phyloP scores from a whole-genome alignment of 2,888 invertebrate genomes.

The Meteorus cinctellus region DNA sequence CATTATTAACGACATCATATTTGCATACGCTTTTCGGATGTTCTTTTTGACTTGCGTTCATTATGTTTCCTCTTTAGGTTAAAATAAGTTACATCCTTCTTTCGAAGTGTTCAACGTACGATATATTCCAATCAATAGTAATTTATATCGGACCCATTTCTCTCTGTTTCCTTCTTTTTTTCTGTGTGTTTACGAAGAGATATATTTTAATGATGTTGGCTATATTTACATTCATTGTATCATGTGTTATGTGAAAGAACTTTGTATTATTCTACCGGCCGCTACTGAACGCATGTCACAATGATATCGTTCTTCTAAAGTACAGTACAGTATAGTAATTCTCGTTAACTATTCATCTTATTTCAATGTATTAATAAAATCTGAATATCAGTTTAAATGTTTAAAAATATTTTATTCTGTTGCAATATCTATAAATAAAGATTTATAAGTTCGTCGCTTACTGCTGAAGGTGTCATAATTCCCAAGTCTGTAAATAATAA shows the following conservation, averaged over 20 bases:
- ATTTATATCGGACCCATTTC: constrained; percentile 31
- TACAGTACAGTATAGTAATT: constrained; percentile 19
- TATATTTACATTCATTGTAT: constrained; percentile 25
- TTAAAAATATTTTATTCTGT: constrained; percentile 33
- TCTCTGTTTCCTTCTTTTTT: constrained; percentile 12
- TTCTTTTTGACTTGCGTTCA: neutral
- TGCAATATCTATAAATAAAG: constrained; percentile 84
- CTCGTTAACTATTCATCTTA: constrained; percentile 1
- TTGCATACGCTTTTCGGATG: neutral
- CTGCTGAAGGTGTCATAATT: constrained; percentile 95
- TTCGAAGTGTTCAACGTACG: neutral
- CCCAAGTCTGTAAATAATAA: constrained; percentile 97
- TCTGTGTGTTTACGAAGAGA: constrained; percentile 21
- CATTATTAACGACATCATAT: neutral
- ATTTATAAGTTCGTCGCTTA: constrained; percentile 97
- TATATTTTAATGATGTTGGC: constrained; percentile 37
- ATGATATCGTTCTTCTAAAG: constrained; percentile 22
- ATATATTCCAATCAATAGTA: constrained; percentile 27
- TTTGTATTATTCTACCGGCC: constrained; percentile 21
- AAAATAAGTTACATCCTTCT: neutral
- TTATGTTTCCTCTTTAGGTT: constrained; percentile 5
- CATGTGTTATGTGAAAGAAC: constrained; percentile 17
- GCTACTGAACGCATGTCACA: constrained; percentile 22
- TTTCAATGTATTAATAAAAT: constrained; percentile 37
- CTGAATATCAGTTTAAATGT: constrained; percentile 21